These are phyloP conservation scores for Coenonympha arcania DNA, from an alignment of 2,888 invertebrate genomes.

Conservation along the genomic window DNA sequence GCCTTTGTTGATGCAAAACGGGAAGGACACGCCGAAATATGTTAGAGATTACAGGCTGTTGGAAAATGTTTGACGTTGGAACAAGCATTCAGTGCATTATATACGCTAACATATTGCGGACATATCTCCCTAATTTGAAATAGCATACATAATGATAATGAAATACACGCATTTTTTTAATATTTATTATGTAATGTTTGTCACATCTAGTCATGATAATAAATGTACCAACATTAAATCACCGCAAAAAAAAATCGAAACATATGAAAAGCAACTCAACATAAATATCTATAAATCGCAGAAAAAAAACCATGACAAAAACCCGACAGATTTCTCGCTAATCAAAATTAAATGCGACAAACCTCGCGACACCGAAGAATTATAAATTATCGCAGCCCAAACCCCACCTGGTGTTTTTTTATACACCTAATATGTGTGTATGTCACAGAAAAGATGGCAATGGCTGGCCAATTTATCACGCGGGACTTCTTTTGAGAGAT, in stretches of 20 bases:
- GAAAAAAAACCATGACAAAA: conserved; percentile 17
- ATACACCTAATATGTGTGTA: conserved; percentile 9
- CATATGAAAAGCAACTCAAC: conserved; percentile 11
- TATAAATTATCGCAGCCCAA: conserved; percentile 40
- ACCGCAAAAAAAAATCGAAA: not conserved
- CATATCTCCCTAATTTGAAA: no score
- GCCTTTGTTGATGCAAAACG: not conserved
- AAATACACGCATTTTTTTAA: no score
- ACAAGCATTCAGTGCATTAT: not conserved
- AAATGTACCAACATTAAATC: not conserved
- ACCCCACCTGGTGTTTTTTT: conserved; percentile 52
- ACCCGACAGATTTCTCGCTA: conserved; percentile 28
- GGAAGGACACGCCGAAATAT: not conserved
- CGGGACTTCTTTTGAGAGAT: conserved; percentile 57
- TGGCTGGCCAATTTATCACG: conserved; percentile 56
- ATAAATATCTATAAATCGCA: conserved; percentile 20
- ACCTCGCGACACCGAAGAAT: conserved; percentile 31
- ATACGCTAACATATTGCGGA: not conserved
- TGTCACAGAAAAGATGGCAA: conserved; percentile 41
- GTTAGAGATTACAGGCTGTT: not conserved
- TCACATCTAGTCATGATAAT: no score
- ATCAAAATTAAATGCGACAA: conserved; percentile 35
- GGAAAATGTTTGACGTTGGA: not conserved
- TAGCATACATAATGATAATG: no score
- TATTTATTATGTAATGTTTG: no score